phyloP scores from a whole-genome alignment of 2,888 invertebrate genomes.

The Abscondita cerata region DNA sequence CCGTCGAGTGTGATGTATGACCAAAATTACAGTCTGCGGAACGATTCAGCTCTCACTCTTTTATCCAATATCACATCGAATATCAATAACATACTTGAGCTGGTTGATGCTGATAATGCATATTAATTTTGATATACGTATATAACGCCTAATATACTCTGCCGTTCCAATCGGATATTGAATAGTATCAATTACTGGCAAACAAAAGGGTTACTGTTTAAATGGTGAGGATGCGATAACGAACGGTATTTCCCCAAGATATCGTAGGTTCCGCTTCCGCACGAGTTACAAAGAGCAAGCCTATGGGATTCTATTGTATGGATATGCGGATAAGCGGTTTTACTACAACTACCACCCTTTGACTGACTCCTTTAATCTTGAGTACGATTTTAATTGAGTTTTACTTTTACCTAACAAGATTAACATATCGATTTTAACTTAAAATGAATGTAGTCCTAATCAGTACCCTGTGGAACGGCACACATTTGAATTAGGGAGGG shows the following conservation, averaged over 20 bases:
- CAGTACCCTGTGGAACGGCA: too few species aligned
- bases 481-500: too few species aligned
- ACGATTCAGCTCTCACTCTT: background rate
- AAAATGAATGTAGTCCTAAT: too few species aligned
- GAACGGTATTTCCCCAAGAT: constrained; percentile 40
- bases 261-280: constrained; percentile 46
- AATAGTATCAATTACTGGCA: constrained; percentile 45
- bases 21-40: background rate
- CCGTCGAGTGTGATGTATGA: constrained; percentile 12
- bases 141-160: constrained; percentile 23
- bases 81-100: constrained; percentile 25
- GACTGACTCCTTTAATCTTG: constrained; percentile 27
- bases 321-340: constrained; percentile 37
- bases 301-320: constrained; percentile 32
- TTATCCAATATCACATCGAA: constrained; percentile 15
- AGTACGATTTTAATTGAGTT: too few species aligned
- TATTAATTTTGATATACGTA: constrained; percentile 19
- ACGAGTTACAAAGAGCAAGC: constrained; percentile 40
- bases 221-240: constrained; percentile 36
- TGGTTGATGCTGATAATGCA: constrained; percentile 27
- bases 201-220: constrained; percentile 46
- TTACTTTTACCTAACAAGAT: too few species aligned
- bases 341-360: constrained; percentile 24
- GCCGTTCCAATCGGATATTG: constrained; percentile 35
- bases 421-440: too few species aligned